Evolutionary conservation across 2,113 vertebrate species (phyloP), one percentile per base, ranked within the genome.

Genomic region (Puffinus mauretanicus): DNA sequence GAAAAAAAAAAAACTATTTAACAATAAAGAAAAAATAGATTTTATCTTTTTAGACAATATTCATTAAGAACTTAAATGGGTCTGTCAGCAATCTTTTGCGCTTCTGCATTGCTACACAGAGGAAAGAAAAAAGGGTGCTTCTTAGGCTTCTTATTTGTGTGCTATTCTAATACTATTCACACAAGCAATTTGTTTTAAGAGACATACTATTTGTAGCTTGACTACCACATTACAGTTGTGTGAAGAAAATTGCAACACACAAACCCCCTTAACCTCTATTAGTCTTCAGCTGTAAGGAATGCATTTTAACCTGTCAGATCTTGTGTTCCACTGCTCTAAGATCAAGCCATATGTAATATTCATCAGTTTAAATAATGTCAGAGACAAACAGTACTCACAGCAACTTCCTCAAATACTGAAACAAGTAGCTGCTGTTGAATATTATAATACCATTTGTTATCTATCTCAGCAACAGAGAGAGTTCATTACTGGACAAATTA

Each of bases 401-500:
- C 38, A 58, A 79, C 92, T 91, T 40, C 77, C 86, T 91, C 64
- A 94, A 96, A 93, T 79, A 91, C 47, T 70, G 95, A 86, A 96
- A 75, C 86, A 90, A 97, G 87, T 90, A 94, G 76, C 71, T 97
- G 77, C 70, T 93, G 62, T 82, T 97, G 91, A 93, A 93, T 94
- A 92, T 86, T 90, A 70, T 79, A 92, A 93, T 27, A 60, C 18
- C 34, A 87, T 91, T 96, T 96, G 58, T 88, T 96, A 96, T 91
- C 93, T 96, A 95, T 91, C 88, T 92, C 93, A 76, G 94, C 47
- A 96, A 86, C 29, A 96, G 94, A 94, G 91, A 95, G 82, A 96
- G 75, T 97, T 98, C 94, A 97, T 98, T 98, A 95, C 54, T 96
- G 95, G 90, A 97, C 77, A 98, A 97, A 97, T 98, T 97, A 98